Evolutionary conservation across 2,797 vertebrate genomes (phyloP).

Genomic region (Huso huso): DNA sequence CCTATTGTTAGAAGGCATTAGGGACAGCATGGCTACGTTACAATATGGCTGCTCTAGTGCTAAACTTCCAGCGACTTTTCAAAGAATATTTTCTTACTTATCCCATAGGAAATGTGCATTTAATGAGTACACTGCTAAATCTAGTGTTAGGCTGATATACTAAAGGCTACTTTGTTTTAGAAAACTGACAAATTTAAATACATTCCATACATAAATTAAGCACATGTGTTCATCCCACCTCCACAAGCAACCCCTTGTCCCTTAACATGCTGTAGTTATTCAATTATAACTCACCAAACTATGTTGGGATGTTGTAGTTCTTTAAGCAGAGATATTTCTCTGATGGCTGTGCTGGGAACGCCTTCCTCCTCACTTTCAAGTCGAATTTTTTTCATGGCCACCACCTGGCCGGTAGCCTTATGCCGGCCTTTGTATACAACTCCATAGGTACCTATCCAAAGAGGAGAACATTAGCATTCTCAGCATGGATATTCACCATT

Average conservation of each 20-base stretch:
- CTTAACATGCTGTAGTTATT: neutral
- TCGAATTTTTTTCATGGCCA: slow-evolving; percentile 98
- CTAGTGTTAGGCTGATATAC: no score
- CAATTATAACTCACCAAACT: slow-evolving; percentile 67
- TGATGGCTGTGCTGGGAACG: slow-evolving; percentile 88
- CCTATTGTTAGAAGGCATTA: neutral
- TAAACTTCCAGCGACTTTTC: no score
- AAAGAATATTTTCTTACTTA: no score
- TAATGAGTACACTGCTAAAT: no score
- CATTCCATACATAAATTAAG: no score
- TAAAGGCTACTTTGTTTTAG: no score
- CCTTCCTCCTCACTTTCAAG: slow-evolving; percentile 96
- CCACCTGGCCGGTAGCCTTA: slow-evolving; percentile 85
- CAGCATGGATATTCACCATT: no score
- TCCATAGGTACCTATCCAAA: slow-evolving; percentile 82
- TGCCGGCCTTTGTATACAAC: slow-evolving; percentile 94
- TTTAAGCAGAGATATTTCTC: slow-evolving; percentile 89
- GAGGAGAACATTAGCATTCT: neutral
- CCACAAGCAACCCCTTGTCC: neutral
- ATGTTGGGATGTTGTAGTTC: slow-evolving; percentile 93
- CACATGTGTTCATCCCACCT: no score
- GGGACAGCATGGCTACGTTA: no score
- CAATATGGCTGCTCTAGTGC: no score
- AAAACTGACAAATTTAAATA: no score
- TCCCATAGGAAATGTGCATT: no score